These are phyloP conservation scores for Bos indicus DNA, from an alignment of 2,113 vertebrate genomes.

Conservation along the genomic window DNA sequence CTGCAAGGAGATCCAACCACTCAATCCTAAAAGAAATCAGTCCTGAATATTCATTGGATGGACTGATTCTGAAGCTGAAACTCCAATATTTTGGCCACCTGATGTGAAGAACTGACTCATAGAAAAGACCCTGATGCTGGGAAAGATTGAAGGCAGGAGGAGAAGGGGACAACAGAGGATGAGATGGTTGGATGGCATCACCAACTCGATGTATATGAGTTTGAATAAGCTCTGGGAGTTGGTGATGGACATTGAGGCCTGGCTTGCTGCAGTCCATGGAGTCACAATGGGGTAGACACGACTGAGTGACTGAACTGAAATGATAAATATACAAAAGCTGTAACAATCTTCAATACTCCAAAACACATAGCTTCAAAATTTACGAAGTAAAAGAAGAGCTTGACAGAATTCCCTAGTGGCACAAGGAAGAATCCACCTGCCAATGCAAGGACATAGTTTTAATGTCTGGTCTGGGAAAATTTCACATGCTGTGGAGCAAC, in stretches of 20 bases:
- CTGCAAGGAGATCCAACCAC: background rate
- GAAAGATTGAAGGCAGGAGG: background rate
- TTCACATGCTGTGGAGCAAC: background rate
- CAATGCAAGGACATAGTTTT: background rate
- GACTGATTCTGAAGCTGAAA: background rate
- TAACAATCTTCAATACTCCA: background rate
- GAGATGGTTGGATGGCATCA: background rate
- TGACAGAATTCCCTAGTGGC: background rate
- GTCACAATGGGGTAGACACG: background rate
- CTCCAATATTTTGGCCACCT: background rate
- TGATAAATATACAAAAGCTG: background rate
- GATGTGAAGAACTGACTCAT: background rate
- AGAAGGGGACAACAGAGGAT: background rate
- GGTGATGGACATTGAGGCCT: background rate
- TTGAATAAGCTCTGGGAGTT: background rate
- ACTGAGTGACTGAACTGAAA: background rate
- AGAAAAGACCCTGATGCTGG: background rate
- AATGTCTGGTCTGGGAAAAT: background rate
- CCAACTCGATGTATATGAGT: fast-evolving
- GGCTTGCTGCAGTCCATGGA: background rate
- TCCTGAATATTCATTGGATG: background rate
- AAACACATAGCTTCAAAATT: background rate
- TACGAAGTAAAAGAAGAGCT: background rate
- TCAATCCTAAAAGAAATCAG: background rate
- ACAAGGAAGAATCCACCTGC: background rate